These are phyloP conservation scores for Sinocyclocheilus grahami DNA, from an alignment of 2,113 vertebrate genomes.

Conservation along the genomic window DNA sequence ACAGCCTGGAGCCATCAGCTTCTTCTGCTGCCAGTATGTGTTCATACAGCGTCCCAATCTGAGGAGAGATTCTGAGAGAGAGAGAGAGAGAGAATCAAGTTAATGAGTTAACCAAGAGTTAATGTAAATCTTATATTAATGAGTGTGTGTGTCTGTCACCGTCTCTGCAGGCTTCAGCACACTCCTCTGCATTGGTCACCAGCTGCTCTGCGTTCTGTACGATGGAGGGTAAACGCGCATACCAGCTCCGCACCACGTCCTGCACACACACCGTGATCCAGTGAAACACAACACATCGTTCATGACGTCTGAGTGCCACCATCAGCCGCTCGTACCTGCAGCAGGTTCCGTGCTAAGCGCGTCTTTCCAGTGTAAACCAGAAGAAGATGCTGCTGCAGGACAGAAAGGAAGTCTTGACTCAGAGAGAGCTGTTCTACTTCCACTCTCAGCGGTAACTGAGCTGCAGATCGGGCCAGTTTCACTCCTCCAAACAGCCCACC, in stretches of 20 bases:
- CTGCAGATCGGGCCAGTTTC: conserved; percentile 85
- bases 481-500: conserved; percentile 89
- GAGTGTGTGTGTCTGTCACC: conserved; percentile 64
- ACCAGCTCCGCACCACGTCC: conserved; percentile 95
- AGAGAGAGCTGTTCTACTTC: conserved; percentile 81
- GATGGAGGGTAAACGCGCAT: conserved; percentile 81
- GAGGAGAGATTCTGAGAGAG: conserved; percentile 76
- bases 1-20: conserved; percentile 89
- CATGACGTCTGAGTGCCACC: not conserved
- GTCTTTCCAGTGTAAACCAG: conserved; percentile 96
- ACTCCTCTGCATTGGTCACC: conserved; percentile 83
- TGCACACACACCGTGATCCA: conserved; percentile 56
- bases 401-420: conserved; percentile 74
- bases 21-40: conserved; percentile 91
- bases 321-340: conserved; percentile 80
- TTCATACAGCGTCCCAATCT: conserved; percentile 82
- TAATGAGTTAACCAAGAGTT: not conserved
- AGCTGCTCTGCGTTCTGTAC: conserved; percentile 80
- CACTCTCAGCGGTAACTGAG: conserved; percentile 84
- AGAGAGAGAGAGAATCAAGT: not conserved
- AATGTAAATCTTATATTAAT: no score
- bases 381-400: conserved; percentile 84
- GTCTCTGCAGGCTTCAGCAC: conserved; percentile 78
- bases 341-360: conserved; percentile 90
- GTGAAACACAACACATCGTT: not conserved